Base-by-base conservation (phyloP, 2,888 invertebrate species). In the Automeris io region DNA sequence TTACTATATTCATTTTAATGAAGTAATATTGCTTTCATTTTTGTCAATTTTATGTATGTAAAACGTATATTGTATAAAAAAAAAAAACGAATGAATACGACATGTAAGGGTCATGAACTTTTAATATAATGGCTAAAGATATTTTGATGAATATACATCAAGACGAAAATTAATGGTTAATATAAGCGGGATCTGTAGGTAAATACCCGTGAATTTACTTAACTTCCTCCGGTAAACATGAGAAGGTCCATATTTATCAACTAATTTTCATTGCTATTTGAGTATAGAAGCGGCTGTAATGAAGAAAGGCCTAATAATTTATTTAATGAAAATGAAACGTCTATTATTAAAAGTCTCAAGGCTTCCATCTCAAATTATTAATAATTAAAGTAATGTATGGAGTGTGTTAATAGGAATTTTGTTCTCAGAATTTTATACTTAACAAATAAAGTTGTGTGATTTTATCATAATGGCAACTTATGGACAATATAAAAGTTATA, bases 141-240 rank as follows among this genome's bases (percentile, higher is more conserved):
- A 35, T 23, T 35, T 35, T 33, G 26, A 23, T 37, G 34, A 39
- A 19, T 39, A n/a, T n/a, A 39, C 24, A 37, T 29, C 16, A 8
- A 19, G 31, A 16, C 8, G 7, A 16, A 34, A 41, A 32, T 18
- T 35, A 35, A 31, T 35, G 25, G 13, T 31, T 29, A 37, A 13
- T 35, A 33, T 18, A 35, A 32, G 33, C 23, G 35, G 33, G 33
- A 31, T 11, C 26, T 22, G 34, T 7, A 31, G n/a, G n/a, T n/a
- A 35, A 35, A 24, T 35, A 24, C 18, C 31, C 29, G 22, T 40
- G 34, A 41, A 43, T 39, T 38, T 39, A 39, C 40, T 39, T 39
- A 40, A 42, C 37, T 34, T 44, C 34, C 44, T 37, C 41, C 33
- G 37, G 33, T 37, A 45, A 47, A 47, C 38, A 43, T 34, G 35